These are phyloP conservation scores for Formica exsecta DNA, from an alignment of 1,140 invertebrate genomes.

Conservation along the genomic window DNA sequence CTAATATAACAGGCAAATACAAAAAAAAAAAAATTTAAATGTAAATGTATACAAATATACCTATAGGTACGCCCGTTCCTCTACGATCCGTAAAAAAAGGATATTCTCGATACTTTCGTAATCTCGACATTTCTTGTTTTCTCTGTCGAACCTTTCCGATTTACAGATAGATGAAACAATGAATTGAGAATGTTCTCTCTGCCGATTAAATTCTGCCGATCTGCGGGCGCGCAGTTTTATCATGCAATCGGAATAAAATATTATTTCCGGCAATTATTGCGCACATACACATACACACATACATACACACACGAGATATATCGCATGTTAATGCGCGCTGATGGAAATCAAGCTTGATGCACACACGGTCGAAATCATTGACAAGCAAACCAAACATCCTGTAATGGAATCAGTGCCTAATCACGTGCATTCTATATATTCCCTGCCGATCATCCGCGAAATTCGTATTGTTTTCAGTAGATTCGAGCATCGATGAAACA, in stretches of 20 bases:
- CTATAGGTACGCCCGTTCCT: background rate
- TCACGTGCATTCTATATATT: slow-evolving; percentile 5
- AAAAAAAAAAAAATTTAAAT: slow-evolving; percentile 40
- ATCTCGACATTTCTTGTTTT: slow-evolving; percentile 9
- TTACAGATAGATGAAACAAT: background rate
- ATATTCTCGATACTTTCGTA: slow-evolving; percentile 6
- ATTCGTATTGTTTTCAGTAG: slow-evolving; percentile 31
- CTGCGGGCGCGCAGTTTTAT: slow-evolving; percentile 10
- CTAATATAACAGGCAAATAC: slow-evolving; percentile 16
- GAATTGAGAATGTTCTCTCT: slow-evolving; percentile 19
- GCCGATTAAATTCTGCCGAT: slow-evolving; percentile 35
- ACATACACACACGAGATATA: background rate
- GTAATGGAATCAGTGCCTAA: slow-evolving; percentile 57
- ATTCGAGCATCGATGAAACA: background rate
- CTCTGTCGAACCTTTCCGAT: background rate
- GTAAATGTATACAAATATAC: slow-evolving; percentile 31
- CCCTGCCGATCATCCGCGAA: background rate
- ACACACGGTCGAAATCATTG: slow-evolving; percentile 14
- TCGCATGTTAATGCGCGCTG: slow-evolving; percentile 32
- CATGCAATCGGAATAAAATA: slow-evolving; percentile 20
- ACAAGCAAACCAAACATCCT: slow-evolving; percentile 48
- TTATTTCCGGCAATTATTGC: slow-evolving; percentile 3
- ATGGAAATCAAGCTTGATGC: slow-evolving; percentile 39
- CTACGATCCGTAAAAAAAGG: background rate
- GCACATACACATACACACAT: background rate